Evolutionary conservation across 2,113 vertebrate species (phyloP), one percentile per base, ranked within the genome.

Genomic region (Platysteira castanea): DNA sequence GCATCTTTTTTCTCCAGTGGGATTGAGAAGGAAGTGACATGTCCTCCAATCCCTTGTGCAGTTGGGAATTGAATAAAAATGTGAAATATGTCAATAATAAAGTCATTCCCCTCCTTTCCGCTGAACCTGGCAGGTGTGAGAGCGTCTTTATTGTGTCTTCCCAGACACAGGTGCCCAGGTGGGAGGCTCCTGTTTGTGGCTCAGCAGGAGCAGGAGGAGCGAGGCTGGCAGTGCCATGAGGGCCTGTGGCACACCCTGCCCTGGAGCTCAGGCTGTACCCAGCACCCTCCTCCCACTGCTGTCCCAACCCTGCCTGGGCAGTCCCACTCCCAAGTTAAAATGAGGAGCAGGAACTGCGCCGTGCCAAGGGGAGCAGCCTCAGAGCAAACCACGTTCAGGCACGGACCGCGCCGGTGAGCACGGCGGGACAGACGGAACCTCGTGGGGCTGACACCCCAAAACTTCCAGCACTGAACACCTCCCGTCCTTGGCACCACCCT

Each of bases 381-480:
- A 27, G 61, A 41, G 60, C 46, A 60, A 50, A 33, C 54, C 73
- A n/a, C 30, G 17, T 12, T 33, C 64, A 82, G 42, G 53, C n/a
- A 7, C 0, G 0, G 31, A 9, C 22, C 17, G 54, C 4, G 16
- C 10, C 57, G 16, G 57, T 0, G 0, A 56, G 61, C 39, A 46
- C 0, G 0, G 39, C 30, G 46, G 57, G 44, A 68, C 1, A 2
- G 27, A 15, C 4, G 11, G 44, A 9, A 60, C 21, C 54, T 60
- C 10, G 4, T 3, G n/a, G 41, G 21, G 26, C 26, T 39, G 47
- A 12, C 13, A 16, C 24, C 12, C 49, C 60, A n/a, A 49, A 77
- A 9, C 31, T 31, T 30, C 19, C 63, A 68, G 22, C 30, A 35
- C n/a, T n/a, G 5, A 87, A 12, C 20, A 24, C 16, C n/a, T 68